Evolutionary conservation across 2,797 vertebrate species (phyloP).

Genomic region (Varecia variegata): DNA sequence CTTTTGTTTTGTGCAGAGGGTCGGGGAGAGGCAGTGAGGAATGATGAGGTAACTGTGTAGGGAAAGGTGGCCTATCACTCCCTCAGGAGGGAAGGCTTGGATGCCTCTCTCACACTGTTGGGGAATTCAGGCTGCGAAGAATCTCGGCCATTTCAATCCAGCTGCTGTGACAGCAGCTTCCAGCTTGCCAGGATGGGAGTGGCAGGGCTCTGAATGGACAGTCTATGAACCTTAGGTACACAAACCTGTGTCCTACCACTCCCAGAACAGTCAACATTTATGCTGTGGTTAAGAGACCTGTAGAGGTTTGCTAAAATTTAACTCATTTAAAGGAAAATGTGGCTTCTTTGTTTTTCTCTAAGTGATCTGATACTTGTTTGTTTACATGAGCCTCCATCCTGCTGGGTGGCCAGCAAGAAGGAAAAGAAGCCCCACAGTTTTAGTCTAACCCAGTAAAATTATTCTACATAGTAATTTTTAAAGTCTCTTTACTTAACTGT

Average conservation of each 20-base stretch:
- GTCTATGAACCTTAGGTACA: not conserved
- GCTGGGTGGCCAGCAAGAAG: not conserved
- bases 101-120: not conserved
- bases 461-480: not conserved
- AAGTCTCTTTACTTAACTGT: not conserved
- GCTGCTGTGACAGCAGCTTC: not conserved
- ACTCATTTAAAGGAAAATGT: not conserved
- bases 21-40: not conserved
- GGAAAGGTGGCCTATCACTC: not conserved
- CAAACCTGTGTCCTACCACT: not conserved
- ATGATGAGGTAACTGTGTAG: not conserved
- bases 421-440: not conserved
- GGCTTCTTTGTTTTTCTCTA: not conserved
- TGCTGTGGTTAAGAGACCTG: not conserved
- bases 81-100: not conserved
- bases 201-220: not conserved
- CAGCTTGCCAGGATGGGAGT: not conserved
- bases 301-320: not conserved
- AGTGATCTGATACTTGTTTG: not conserved
- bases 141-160: not conserved
- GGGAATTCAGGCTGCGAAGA: not conserved
- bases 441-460: not conserved
- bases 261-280: not conserved
- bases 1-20: not conserved
- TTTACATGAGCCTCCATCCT: not conserved